phyloP scores from a whole-genome alignment of 1,140 invertebrate genomes.

The Cyrtorhinus lividipennis region DNA sequence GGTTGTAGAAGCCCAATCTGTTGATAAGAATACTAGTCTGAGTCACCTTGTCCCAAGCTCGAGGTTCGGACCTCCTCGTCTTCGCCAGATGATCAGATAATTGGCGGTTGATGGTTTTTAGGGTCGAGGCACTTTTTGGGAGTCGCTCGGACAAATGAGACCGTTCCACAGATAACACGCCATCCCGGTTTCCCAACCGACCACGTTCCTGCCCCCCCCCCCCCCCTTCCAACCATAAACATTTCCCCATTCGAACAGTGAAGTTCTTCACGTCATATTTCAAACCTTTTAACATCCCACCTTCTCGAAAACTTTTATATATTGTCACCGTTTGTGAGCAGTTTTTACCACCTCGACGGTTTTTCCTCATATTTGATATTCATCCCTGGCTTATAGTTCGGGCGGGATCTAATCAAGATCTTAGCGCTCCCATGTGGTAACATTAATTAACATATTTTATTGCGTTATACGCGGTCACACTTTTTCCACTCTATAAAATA shows the following conservation, averaged over 20 bases:
- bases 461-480: not conserved
- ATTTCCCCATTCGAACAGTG: not conserved
- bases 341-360: slow-evolving; percentile 6
- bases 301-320: not conserved
- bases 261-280: not conserved
- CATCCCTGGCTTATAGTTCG: not conserved
- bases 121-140: not conserved
- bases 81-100: not conserved
- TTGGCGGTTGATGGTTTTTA: not conserved
- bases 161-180: not conserved
- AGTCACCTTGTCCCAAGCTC: not conserved
- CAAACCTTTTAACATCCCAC: not conserved
- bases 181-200: no score
- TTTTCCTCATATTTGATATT: not conserved
- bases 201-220: no score
- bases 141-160: no score
- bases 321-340: not conserved
- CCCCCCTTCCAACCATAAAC: not conserved
- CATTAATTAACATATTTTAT: slow-evolving; percentile 10
- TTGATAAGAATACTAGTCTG: not conserved
- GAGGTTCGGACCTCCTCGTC: not conserved
- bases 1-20: not conserved
- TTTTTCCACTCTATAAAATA: slow-evolving; percentile 1
- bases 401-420: not conserved
- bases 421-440: slow-evolving; percentile 6